Base-by-base conservation (phyloP, 1,140 invertebrate genomes). In the Drosophila quadrilineata region DNA sequence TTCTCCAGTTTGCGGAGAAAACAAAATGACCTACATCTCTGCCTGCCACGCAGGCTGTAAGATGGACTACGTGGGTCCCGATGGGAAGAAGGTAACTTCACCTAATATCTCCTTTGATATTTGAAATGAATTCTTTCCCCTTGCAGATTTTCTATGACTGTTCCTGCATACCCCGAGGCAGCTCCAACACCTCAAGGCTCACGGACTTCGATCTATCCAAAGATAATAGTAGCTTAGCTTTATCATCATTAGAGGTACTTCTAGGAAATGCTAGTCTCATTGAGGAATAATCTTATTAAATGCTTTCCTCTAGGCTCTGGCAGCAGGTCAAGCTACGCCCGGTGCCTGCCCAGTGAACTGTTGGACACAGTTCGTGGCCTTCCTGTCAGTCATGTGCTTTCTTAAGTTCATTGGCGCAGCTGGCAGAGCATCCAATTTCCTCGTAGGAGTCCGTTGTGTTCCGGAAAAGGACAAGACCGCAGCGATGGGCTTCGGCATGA, bases 391-490 rank as follows among this genome's bases (percentile, higher is more conserved):
- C 1, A 92, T 94, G 40, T 94, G 93, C 75, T 84, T 93, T 3
- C 72, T 94, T 0, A 94, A 94, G 58, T 94, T 94, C 68, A 91
- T 91, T 29, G 93, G 93, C 4, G 92, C 93, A 1, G 93, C 93
- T 0, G 93, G 93, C 36, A 89, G 93, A 86, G 93, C 93, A 0
- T 93, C 93, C 0, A 94, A 94, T 70, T 94, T 94, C 65, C 80
- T 94, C 8, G 93, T 94, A 0, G 92, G 92, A 1, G 93, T 94
- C 1, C 92, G 92, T 75, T 94, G 93, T 82, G 93, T 94, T 0
- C 93, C 94, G 6, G 93, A 94, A 69, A 93, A 93, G 75, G 94
- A 94, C 75, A 94, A 94, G 77, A 91, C 94, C 0, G 93, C 94
- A 0, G 93, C 94, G 0, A 93, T 94, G 92, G 94, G 93, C 22